Percentiles rank a stretch among this genome's conserved stretches.
These are phyloP conservation scores for Remorina albescens DNA, from an alignment of 2,797 vertebrate genomes.

Conservation along the genomic window DNA sequence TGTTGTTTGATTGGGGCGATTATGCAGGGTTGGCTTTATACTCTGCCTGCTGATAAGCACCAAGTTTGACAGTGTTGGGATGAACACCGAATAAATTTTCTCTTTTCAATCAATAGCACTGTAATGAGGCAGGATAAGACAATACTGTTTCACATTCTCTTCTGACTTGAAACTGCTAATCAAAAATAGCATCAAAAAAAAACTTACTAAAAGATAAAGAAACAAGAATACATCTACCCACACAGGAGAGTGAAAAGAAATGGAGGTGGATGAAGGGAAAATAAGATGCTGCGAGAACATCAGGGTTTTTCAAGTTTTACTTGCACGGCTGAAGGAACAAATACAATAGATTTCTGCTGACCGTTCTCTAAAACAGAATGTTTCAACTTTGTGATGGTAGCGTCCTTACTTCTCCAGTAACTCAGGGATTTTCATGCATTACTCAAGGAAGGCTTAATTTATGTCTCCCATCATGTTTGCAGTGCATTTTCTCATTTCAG, in stretches of 20 bases:
- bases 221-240: conserved; percentile 5
- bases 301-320: conserved; percentile 1
- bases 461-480: not conserved
- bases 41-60: conserved; percentile 29
- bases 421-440: not conserved
- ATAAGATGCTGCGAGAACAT: not conserved
- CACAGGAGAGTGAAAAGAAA: not conserved
- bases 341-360: conserved; percentile 7
- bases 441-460: not conserved
- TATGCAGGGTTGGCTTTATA: conserved; percentile 41
- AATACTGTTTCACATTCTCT: conserved; percentile 12
- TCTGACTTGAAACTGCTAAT: conserved; percentile 30
- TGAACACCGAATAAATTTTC: conserved; percentile 47
- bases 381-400: not conserved
- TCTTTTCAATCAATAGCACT: conserved; percentile 42
- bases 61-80: conserved; percentile 42
- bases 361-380: not conserved
- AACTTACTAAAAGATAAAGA: conserved; percentile 9
- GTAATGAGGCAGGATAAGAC: conserved; percentile 32
- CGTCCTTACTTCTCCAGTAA: not conserved
- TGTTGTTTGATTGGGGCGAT: conserved; percentile 58
- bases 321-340: conserved; percentile 8
- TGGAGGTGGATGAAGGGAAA: not conserved
- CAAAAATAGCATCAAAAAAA: conserved; percentile 48
- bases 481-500: not conserved